Evolutionary conservation across 35 echinoderm and acorn worm genomes (phyloP).

Genomic region (Strongylocentrotus purpuratus): DNA sequence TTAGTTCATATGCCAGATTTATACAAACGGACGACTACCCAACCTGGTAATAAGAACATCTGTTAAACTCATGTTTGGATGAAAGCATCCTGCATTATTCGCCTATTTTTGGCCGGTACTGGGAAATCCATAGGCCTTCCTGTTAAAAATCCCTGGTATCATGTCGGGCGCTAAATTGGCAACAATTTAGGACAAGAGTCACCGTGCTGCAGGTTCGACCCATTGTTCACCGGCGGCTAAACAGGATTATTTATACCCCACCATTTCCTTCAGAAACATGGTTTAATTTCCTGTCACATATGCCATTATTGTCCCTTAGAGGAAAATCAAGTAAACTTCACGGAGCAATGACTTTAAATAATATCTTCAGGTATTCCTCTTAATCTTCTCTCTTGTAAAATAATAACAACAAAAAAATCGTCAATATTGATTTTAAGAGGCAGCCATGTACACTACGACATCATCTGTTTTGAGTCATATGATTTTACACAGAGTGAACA

Average conservation of each 20-base stretch:
- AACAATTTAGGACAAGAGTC: background rate
- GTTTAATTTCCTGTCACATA: background rate
- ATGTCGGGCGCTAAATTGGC: background rate
- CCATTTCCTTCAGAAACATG: background rate
- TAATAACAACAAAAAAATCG: background rate
- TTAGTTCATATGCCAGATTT: background rate
- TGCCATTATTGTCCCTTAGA: background rate
- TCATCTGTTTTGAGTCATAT: too few species aligned
- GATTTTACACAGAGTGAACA: too few species aligned
- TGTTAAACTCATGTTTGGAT: background rate
- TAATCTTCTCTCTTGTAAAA: too few species aligned
- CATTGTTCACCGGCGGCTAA: background rate
- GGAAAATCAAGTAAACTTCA: background rate
- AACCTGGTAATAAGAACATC: background rate
- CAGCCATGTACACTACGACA: too few species aligned
- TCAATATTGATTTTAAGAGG: too few species aligned
- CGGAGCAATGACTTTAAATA: background rate
- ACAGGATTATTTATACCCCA: background rate
- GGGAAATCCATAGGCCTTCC: background rate
- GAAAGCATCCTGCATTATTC: background rate
- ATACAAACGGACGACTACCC: background rate
- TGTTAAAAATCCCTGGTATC: background rate
- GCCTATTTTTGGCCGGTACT: background rate
- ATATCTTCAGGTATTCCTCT: background rate
- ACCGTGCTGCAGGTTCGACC: background rate